Conservation (phyloP, 2,797 vertebrate species). For the Betta splendens region DNA sequence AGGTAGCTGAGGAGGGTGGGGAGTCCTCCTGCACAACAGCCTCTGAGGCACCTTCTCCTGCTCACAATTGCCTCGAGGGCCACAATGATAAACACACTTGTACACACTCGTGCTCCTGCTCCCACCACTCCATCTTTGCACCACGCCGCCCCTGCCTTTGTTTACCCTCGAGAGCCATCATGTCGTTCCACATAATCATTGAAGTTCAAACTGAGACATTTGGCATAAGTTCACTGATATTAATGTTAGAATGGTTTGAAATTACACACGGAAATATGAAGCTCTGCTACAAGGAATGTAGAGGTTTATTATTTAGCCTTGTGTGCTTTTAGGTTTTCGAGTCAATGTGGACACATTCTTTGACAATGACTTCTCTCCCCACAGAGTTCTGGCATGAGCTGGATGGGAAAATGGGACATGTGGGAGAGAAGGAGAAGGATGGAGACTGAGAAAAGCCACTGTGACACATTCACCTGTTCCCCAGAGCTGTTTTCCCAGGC, state of each 20-base stretch:
- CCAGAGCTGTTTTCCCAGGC: conserved; percentile 80
- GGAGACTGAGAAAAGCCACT: conserved; percentile 56
- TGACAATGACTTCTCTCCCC: conserved; percentile 52
- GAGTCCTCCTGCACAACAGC: conserved; percentile 63
- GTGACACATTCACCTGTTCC: conserved; percentile 85
- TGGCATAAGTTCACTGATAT: conserved; percentile 58
- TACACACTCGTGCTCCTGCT: conserved; percentile 49
- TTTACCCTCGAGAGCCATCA: conserved; percentile 67
- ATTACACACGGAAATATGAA: no score
- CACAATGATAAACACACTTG: conserved; percentile 71
- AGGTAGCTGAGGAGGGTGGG: conserved; percentile 68
- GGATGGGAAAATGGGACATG: conserved; percentile 70
- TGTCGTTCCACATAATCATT: conserved; percentile 56
- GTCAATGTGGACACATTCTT: conserved; percentile 28
- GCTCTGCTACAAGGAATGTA: no score
- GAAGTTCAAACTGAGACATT: conserved; percentile 71
- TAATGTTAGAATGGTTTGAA: no score
- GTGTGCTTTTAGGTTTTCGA: conserved; percentile 10
- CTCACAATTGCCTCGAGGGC: conserved; percentile 58
- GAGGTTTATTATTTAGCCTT: conserved; percentile 1
- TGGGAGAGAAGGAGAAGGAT: conserved; percentile 45
- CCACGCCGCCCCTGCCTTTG: conserved; percentile 64
- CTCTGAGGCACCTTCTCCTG: conserved; percentile 65
- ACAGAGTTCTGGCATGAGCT: conserved; percentile 74
- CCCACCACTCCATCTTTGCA: conserved; percentile 62